Evolutionary conservation across 2,797 vertebrate species (phyloP), one percentile per base, ranked within the genome.

Genomic region (Lacerta viridis): DNA sequence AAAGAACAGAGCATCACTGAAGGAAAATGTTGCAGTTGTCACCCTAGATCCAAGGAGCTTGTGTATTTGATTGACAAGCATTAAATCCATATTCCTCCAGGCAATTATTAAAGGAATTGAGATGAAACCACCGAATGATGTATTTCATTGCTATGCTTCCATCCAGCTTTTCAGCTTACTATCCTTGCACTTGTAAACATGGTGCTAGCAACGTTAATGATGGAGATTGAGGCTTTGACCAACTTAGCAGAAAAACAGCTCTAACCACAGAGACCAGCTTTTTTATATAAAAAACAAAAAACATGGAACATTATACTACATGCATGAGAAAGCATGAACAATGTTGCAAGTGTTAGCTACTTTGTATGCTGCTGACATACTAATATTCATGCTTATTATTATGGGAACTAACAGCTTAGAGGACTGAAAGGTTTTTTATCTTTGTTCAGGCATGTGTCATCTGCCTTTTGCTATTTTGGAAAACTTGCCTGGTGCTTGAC

Each of bases 301-400:
- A 55, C 50, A 15, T 55, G 13, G n/a, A 50, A 88, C 36, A 69
- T 83, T 11, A 59, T 29, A 82, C 33, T 18, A n/a, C 41, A 66
- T 50, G 25, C 25, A 75, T n/a, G 15, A 39, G 23, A 75, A 50
- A 88, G 23, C 68, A 72, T 79, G 55, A 74, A 85, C 68, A 36
- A 50, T 64, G 50, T 50, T 87, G 13, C 29, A 64, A 87, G 20
- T 79, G 69, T 72, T 72, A 79, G 23, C 55, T 76, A 33, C 84
- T 94, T 86, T 74, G 78, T 74, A 72, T 85, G 74, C 41, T 87
- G 23, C 80, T 71, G 76, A 46, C 9, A 55, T 25, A 89, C 64
- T 78, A 79, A 84, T 88, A 93, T 90, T 90, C 80, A 23, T 81
- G 29, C 72, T 91, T 71, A 61, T 71, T 86, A 72, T 64, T 74